Evolutionary conservation across 2,888 invertebrate genomes (phyloP), one percentile per base, ranked within the genome.

Genomic region (Drosophila lutescens): DNA sequence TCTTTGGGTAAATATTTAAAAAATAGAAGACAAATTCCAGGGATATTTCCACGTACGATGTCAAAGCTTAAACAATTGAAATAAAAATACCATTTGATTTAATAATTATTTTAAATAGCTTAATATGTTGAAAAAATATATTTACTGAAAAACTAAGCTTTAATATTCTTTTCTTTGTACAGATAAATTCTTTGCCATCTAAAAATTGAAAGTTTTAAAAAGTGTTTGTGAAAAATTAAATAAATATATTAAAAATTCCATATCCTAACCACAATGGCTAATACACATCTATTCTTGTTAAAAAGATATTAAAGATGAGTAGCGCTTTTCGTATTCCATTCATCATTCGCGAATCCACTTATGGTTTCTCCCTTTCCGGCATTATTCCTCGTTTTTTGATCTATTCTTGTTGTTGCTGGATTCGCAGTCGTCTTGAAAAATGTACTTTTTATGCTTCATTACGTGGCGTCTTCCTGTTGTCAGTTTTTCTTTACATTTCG

Each of bases 391-490:
- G 30, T 54, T 32, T 41, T 69, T 26, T 44, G 60, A 56, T 75
- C 56, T 63, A 36, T 57, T 46, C 10, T 38, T 59, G 54, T 44
- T 43, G 15, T 46, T 20, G 43, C 57, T 61, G 65, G 67, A 61
- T 77, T 82, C 58, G 70, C 76, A 76, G 87, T 86, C 86, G 72
- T 72, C 87, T 69, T 79, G 79, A 89, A 85, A 85, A 85, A 87
- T 85, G 85, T 89, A 53, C 75, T 77, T 85, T 87, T 85, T 89
- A 87, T 89, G 89, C 89, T 87, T 85, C 85, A 85, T 85, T 89
- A 85, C 82, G 76, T 76, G 72, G 89, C 85, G 75, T 87, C 78
- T 85, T 85, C 85, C 89, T 80, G 85, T 80, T 85, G 84, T 85
- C 89, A 85, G 78, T 88, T 85, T 87, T 88, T 79, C 75, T 77